Conservation (phyloP, 2,113 vertebrate species). For the Pedionomus torquatus region DNA sequence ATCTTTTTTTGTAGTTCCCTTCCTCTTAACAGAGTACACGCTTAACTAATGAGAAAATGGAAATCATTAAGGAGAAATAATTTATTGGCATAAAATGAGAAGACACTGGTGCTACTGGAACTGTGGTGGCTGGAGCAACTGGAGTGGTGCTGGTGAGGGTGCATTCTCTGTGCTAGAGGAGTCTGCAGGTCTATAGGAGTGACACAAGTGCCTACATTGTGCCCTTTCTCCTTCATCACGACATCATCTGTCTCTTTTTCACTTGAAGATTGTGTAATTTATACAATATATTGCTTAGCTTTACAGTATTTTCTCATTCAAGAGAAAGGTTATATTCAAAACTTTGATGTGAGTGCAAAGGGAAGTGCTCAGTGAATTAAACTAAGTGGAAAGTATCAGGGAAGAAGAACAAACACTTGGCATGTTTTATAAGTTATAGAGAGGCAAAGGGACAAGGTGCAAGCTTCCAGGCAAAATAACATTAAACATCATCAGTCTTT, state of each 20-base stretch:
- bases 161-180: background rate
- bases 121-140: background rate
- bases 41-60: background rate
- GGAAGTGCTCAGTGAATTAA: background rate
- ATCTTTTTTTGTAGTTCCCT: background rate
- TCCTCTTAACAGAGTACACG: background rate
- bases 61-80: background rate
- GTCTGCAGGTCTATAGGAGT: background rate
- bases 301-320: conserved; percentile 53
- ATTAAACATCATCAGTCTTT: background rate
- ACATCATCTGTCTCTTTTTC: conserved; percentile 31
- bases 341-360: background rate
- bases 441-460: background rate
- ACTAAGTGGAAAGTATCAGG: conserved; percentile 1
- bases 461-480: background rate
- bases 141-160: background rate
- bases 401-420: conserved; percentile 12
- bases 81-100: background rate
- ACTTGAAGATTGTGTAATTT: conserved; percentile 20
- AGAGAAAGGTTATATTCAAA: conserved; percentile 55
- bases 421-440: background rate
- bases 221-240: conserved; percentile 3
- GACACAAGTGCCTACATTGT: background rate
- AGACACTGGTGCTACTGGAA: background rate
- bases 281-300: conserved; percentile 62